Percentiles rank a stretch among this genome's conserved stretches.
These are phyloP conservation scores for Propithecus perrieri DNA, from an alignment of 2,797 vertebrate genomes.

Conservation along the genomic window DNA sequence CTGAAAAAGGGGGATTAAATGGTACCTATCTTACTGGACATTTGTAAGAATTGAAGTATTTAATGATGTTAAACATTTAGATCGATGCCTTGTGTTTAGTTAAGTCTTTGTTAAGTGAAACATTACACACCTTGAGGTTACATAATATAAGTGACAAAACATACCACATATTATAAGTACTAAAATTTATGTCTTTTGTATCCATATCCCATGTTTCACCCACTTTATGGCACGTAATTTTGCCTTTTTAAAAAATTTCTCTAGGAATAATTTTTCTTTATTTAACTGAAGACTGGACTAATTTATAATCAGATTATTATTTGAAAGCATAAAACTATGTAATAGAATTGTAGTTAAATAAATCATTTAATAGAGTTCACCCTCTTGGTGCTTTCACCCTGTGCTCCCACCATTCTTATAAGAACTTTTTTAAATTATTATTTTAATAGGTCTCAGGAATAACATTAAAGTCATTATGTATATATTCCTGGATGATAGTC, in stretches of 20 bases:
- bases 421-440: background rate
- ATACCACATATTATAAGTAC: background rate
- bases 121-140: background rate
- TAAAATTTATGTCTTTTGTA: conserved; percentile 3
- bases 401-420: background rate
- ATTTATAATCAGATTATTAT: background rate
- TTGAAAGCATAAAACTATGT: background rate
- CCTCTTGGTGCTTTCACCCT: background rate
- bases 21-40: background rate
- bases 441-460: conserved; percentile 32
- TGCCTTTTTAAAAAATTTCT: background rate
- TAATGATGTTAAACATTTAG: background rate
- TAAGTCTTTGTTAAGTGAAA: background rate
- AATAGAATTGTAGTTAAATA: background rate
- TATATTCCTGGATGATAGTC: conserved; percentile 60
- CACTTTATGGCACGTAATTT: background rate
- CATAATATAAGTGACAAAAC: background rate
- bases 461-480: conserved; percentile 54
- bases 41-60: background rate
- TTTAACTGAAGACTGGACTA: background rate
- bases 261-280: background rate
- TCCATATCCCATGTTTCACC: background rate
- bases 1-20: background rate
- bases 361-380: background rate
- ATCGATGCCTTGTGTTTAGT: background rate